phyloP scores from a whole-genome alignment of 2,797 vertebrate genomes.

The Bradypodion pumilum region DNA sequence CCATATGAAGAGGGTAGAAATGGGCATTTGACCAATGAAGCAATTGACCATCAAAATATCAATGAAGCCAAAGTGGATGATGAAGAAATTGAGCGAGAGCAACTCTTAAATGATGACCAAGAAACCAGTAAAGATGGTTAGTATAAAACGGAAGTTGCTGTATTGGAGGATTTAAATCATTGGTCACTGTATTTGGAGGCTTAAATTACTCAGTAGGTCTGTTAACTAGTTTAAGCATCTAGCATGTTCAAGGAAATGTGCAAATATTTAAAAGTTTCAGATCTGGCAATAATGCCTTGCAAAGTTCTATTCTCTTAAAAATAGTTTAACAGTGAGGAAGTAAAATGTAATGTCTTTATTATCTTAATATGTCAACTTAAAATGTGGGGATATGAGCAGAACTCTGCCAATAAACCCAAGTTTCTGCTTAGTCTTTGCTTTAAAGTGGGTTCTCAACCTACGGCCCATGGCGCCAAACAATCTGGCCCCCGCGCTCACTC shows the following conservation, averaged over 20 bases:
- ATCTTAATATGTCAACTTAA: too few species aligned
- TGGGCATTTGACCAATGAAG: too few species aligned
- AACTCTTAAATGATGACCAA: constrained; percentile 63
- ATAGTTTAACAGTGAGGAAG: background rate
- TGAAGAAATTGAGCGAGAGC: constrained; percentile 70
- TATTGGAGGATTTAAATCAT: background rate
- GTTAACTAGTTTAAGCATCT: background rate
- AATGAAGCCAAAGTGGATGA: constrained; percentile 50
- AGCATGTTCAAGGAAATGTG: background rate
- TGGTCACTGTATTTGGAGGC: background rate
- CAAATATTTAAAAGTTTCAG: background rate
- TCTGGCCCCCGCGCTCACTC: too few species aligned
- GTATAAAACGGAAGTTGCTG: constrained; percentile 19
- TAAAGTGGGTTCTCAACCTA: too few species aligned
- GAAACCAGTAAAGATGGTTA: constrained; percentile 49
- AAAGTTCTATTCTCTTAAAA: background rate
- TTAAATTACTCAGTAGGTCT: background rate
- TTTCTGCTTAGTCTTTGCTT: too few species aligned
- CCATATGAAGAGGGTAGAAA: background rate
- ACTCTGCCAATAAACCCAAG: too few species aligned
- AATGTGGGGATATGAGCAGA: too few species aligned
- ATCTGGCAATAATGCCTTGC: background rate
- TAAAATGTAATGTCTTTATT: background rate
- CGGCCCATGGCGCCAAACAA: too few species aligned
- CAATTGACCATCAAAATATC: background rate